phyloP scores from a whole-genome alignment of 2,888 invertebrate species.

The Ichneumon xanthorius region DNA sequence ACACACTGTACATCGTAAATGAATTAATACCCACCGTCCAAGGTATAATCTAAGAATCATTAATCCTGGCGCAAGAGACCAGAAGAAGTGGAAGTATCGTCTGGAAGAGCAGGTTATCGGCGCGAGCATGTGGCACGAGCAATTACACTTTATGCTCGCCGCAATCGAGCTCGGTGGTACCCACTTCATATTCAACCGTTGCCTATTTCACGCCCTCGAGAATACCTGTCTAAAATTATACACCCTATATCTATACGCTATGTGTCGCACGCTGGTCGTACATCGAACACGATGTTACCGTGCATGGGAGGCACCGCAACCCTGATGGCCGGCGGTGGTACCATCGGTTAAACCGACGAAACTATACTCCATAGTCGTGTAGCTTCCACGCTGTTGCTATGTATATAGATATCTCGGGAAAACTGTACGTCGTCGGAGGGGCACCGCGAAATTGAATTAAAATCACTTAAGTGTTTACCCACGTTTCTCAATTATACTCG shows the following conservation, averaged over 20 bases:
- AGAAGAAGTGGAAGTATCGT: background rate
- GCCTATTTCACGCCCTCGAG: slow-evolving; percentile 2
- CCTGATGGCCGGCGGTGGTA: slow-evolving; percentile 27
- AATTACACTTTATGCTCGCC: slow-evolving; percentile 43
- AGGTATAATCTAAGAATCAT: slow-evolving; percentile 29
- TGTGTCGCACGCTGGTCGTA: slow-evolving; percentile 3
- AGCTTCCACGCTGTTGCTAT: background rate
- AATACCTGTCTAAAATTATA: slow-evolving; percentile 7
- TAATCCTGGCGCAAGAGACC: slow-evolving; percentile 13
- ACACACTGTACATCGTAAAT: slow-evolving; percentile 7
- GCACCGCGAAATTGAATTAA: slow-evolving; percentile 79
- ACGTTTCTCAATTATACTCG: slow-evolving; percentile 83
- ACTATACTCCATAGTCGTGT: background rate
- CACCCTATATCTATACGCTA: background rate
- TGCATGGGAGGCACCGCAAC: slow-evolving; percentile 2
- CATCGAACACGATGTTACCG: slow-evolving; percentile 12
- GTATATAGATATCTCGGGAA: slow-evolving; percentile 5
- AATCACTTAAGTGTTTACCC: slow-evolving; percentile 82
- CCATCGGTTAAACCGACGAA: slow-evolving; percentile 1
- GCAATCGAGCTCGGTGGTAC: slow-evolving; percentile 30
- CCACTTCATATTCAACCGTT: slow-evolving; percentile 17
- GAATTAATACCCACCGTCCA: slow-evolving; percentile 35
- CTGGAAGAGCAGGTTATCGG: slow-evolving; percentile 9
- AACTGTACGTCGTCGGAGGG: slow-evolving; percentile 23
- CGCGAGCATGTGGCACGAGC: slow-evolving; percentile 5